Conservation (phyloP, 1,140 invertebrate species). For the Chlorops oryzae region DNA sequence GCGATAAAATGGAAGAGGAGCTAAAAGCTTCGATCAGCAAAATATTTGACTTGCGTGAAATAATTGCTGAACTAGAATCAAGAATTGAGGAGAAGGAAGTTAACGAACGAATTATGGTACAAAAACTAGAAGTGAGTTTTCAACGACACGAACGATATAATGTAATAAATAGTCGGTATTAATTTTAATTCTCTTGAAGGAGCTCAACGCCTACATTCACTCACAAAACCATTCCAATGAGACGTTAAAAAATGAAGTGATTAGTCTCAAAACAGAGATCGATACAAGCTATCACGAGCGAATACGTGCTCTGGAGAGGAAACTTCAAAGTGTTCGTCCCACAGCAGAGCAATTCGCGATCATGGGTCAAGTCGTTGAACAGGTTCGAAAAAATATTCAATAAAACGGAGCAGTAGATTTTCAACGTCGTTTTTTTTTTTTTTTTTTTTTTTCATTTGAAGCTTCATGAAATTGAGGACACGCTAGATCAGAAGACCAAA, state of each 20-base stretch:
- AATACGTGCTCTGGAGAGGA: slow-evolving; percentile 54
- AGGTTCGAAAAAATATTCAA: slow-evolving; percentile 9
- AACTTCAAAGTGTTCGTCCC: slow-evolving; percentile 54
- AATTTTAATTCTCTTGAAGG: slow-evolving; percentile 38
- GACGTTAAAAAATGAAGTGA: slow-evolving; percentile 52
- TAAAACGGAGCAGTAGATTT: not conserved
- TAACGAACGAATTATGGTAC: slow-evolving; percentile 39
- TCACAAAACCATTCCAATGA: slow-evolving; percentile 54
- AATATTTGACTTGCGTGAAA: slow-evolving; percentile 63
- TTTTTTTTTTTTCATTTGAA: slow-evolving; percentile 7
- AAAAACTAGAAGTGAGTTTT: slow-evolving; percentile 35
- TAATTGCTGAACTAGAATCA: slow-evolving; percentile 66
- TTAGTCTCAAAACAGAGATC: slow-evolving; percentile 49
- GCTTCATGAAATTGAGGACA: slow-evolving; percentile 55
- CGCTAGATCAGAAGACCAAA: slow-evolving; percentile 60
- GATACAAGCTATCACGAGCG: slow-evolving; percentile 51
- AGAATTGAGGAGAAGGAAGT: slow-evolving; percentile 60
- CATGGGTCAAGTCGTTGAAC: slow-evolving; percentile 35
- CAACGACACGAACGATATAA: not conserved
- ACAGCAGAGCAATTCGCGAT: slow-evolving; percentile 50
- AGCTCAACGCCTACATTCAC: slow-evolving; percentile 50
- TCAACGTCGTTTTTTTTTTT: not conserved
- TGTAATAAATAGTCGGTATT: not conserved
- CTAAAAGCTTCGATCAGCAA: slow-evolving; percentile 65
- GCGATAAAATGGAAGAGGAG: slow-evolving; percentile 58